Conservation (phyloP, 2,888 invertebrate genomes). For the Chrysomela aeneicollis region DNA sequence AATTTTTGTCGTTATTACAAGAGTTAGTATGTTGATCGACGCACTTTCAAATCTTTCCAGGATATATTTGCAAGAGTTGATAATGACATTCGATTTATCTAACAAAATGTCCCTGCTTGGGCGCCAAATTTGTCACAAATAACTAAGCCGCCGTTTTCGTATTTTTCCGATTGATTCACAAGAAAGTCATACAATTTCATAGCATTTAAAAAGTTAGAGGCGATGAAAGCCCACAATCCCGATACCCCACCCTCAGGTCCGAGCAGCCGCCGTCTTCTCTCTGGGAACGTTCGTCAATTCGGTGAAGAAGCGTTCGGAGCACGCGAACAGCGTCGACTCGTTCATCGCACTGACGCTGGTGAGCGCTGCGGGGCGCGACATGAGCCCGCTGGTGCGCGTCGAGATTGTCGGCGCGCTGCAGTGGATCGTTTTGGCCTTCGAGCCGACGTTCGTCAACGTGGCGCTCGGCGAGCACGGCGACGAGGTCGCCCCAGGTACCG, state of each 20-base stretch:
- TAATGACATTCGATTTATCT: no score
- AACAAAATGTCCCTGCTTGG: no score
- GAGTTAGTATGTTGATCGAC: no score
- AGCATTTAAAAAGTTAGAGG: no score
- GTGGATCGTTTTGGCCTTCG: slow-evolving; percentile 86
- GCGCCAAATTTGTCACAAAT: no score
- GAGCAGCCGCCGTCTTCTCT: slow-evolving; percentile 94
- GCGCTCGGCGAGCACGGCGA: slow-evolving; percentile 69
- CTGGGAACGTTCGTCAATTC: slow-evolving; percentile 93
- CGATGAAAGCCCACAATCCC: no score
- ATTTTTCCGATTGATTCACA: no score
- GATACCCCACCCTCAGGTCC: slow-evolving; percentile 74
- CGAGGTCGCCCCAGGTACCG: slow-evolving; percentile 50
- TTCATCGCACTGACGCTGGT: slow-evolving; percentile 89
- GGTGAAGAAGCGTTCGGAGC: slow-evolving; percentile 84
- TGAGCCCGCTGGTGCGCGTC: slow-evolving; percentile 85
- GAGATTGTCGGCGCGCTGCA: slow-evolving; percentile 88
- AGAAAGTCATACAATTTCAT: no score
- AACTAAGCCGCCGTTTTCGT: no score
- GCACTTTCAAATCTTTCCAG: no score
- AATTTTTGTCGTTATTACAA: no score
- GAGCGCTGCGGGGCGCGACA: slow-evolving; percentile 77
- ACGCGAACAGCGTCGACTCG: slow-evolving; percentile 93
- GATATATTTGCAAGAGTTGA: no score
- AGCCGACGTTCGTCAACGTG: slow-evolving; percentile 85